Base-by-base conservation (phyloP, 2,113 vertebrate genomes). In the Vulpes vulpes region DNA sequence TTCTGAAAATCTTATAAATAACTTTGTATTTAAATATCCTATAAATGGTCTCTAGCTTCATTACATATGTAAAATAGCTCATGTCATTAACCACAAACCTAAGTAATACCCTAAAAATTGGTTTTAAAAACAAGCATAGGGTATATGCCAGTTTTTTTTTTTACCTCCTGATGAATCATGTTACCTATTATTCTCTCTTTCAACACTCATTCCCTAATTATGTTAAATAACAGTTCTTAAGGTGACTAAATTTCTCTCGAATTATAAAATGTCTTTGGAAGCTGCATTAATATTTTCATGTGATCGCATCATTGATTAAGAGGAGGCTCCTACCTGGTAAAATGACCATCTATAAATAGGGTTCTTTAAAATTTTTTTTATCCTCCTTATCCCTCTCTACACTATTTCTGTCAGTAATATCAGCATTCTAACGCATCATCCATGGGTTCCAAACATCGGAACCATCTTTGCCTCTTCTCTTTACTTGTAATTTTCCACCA, bases 211-310 rank as follows among this genome's bases (percentile, higher is more conserved):
- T 84, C 79, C 67, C 57, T 84, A 81, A 85, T 79, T 57, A 84
- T 32, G 14, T 51, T 73, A 76, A 14, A 30, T 49, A 57, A 60
- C 32, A 74, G 16, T 57, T 89, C 25, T 89, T n/a, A 1, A 51
- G 2, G 1, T 85, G 74, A 73, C 25, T 81, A 62, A 71, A 60
- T 85, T 64, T 74, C 32, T 95, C 81, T 82, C 12, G 57, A n/a
- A 78, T 60, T 87, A 67, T 94, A n/a, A 74, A 94, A 80, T 82
- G 8, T 57, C 59, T 84, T 59, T 95, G 35, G 23, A 94, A 94
- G 15, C 27, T 89, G 25, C 49, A 16, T 80, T 91, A 76, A 32
- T 79, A 80, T 91, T 91, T 88, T 69, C 67, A 67, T 83, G 6
- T 38, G n/a, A 20, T 69, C 25, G 55, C 20, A 55, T 86, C 3